These are phyloP conservation scores for Drosophila parvula DNA, from an alignment of 1,140 invertebrate species.

Conservation along the genomic window DNA sequence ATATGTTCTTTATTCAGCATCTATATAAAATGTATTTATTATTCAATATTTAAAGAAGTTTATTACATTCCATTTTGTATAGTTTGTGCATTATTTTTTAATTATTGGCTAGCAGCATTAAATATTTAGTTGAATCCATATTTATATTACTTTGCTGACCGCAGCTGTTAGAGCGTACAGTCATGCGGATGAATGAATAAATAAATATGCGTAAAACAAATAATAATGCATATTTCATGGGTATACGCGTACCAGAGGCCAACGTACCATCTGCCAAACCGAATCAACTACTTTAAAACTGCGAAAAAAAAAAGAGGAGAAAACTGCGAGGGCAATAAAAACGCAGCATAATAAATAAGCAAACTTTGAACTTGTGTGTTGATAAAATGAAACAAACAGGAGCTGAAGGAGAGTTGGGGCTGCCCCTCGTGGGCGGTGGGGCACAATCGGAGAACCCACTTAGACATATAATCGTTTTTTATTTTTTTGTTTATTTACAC, in stretches of 20 bases:
- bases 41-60: background rate
- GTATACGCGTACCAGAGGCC: slow-evolving; percentile 21
- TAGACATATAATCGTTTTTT: slow-evolving; percentile 37
- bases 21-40: background rate
- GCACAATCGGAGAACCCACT: slow-evolving; percentile 29
- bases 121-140: background rate
- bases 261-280: slow-evolving; percentile 18
- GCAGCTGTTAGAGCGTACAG: slow-evolving; percentile 20
- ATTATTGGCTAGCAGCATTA: background rate
- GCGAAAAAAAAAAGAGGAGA: background rate
- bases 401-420: slow-evolving; percentile 1
- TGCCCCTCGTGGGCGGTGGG: background rate
- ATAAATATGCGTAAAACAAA: slow-evolving; percentile 71
- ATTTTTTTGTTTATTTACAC: slow-evolving; percentile 37
- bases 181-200: slow-evolving; percentile 77
- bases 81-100: background rate
- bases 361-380: slow-evolving; percentile 27
- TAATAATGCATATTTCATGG: slow-evolving; percentile 73
- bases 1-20: background rate
- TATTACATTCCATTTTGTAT: too few relatives aligned
- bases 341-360: slow-evolving; percentile 20
- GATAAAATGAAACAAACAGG: slow-evolving; percentile 19
- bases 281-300: slow-evolving; percentile 12
- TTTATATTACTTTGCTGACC: slow-evolving; percentile 1
- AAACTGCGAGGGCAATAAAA: slow-evolving; percentile 1